A percentile compares a stretch with the other conserved stretches of the same genome.
phyloP scores from a whole-genome alignment of 2,888 invertebrate species.

The Parnassius smintheus region DNA sequence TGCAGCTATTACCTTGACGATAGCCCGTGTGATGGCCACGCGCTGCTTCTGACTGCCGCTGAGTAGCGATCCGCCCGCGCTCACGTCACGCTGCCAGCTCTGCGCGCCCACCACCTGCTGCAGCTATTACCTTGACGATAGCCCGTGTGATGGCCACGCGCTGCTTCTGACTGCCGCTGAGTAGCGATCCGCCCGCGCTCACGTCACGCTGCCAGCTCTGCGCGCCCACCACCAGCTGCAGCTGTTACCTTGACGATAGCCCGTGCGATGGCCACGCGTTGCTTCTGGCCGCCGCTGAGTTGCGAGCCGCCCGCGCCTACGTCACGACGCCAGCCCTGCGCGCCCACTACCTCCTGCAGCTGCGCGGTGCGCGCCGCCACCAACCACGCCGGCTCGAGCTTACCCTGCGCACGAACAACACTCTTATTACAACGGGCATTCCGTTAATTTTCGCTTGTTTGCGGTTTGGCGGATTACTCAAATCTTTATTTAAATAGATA shows the following conservation, averaged over 20 bases:
- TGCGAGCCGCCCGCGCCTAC: slow-evolving; percentile 95
- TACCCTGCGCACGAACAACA: not conserved
- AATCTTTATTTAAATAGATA: too few relatives aligned
- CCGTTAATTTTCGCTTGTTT: not conserved
- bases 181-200: slow-evolving; percentile 92
- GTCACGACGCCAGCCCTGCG: slow-evolving; percentile 87
- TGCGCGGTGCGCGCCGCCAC: slow-evolving; percentile 91
- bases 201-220: too few relatives aligned
- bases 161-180: not conserved
- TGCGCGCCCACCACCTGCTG: slow-evolving; percentile 89
- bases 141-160: not conserved
- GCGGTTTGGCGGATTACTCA: too few relatives aligned
- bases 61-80: too few relatives aligned
- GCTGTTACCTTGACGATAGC: slow-evolving; percentile 90
- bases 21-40: too few relatives aligned
- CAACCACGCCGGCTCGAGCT: slow-evolving; percentile 64
- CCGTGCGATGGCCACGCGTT: slow-evolving; percentile 95
- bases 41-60: too few relatives aligned
- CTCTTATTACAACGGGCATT: not conserved
- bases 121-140: slow-evolving; percentile 62
- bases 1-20: slow-evolving; percentile 10
- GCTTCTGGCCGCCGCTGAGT: slow-evolving; percentile 96
- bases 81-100: slow-evolving; percentile 86
- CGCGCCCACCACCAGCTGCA: too few relatives aligned
- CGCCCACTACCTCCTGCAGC: slow-evolving; percentile 90